Base-by-base conservation (phyloP, 1,140 invertebrate genomes). In the Procambarus clarkii region DNA sequence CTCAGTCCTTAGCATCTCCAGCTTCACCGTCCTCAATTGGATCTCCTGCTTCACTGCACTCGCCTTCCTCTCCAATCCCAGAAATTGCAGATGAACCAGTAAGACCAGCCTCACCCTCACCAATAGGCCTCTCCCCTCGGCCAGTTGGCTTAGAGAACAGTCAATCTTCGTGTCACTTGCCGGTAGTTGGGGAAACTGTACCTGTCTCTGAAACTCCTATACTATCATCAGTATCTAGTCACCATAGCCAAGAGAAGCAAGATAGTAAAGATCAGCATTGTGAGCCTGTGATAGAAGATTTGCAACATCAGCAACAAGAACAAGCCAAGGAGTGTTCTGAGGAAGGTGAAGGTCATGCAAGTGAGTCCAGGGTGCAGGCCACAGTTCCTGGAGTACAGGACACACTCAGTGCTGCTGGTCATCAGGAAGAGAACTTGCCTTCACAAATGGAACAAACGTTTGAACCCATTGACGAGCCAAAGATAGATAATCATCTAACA, bases 361-460 rank as follows among this genome's bases (percentile, higher is more conserved):
- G 60, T 44, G 50, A 91, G 50, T 44, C 88, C 3, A 77, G 76
- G 34, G 84, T 86, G 9, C 88, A 85, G 58, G 24, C 84, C 44
- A 71, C 77, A 13, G 74, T 87, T n/a, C 77, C 90, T 74, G 84
- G 60, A 74, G 48, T 91, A 18, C 50, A 77, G 46, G 90, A 91
- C n/a, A 60, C 84, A 15, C 60, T 86, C 3, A 87, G 77, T 82
- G 84, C 60, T 76, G 83, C 84, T 71, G 85, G 82, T 77, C 89
- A 54, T 54, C 89, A 91, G 34, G 89, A 86, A 71, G 89, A 91
- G 78, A 91, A 50, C 78, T 21, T 82, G 13, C 64, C 90, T 24
- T 91, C 90, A 11, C 90, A 91, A 24, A 91, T 91, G 84, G 90
- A 91, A 60, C 84, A 86, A 21, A 50, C 90, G 44, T 91, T 82